Base-by-base conservation (phyloP, 1,140 invertebrate genomes). In the Dendroctonus valens region DNA sequence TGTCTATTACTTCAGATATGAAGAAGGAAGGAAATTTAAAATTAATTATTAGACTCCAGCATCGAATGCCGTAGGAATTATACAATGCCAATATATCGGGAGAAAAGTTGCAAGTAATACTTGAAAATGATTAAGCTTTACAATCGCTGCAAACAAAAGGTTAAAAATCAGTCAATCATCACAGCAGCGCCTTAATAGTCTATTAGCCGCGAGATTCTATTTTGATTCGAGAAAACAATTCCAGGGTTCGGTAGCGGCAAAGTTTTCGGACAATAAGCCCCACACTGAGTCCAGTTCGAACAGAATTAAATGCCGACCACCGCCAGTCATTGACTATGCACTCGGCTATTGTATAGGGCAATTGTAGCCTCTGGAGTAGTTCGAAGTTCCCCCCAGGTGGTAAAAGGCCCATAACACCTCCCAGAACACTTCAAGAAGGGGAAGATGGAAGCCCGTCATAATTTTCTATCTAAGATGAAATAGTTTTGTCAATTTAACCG, bases 341-440 rank as follows among this genome's bases (percentile, higher is more conserved):
- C 71, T 61, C 59, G 63, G 26, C 68, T 54, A 73, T 77, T 76
- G 74, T 76, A 70, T 76, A 73, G 50, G 61, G 69, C 75, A 76
- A 77, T 76, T 76, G 76, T 76, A 70, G 75, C 76, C 74, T 73
- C 73, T 76, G 75, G 73, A 77, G 74, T 75, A 77, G 76, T 75
- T 75, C 70, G 65, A 59, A 72, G 62, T 72, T 5, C 42, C 54
- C 74, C 49, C 72, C 74, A 71, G 76, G 76, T 74, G 76, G 76
- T 74, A 75, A 75, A 72, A 72, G 69, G 72, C 73, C n/a, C n/a
- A n/a, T n/a, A n/a, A n/a, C n/a, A n/a, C n/a, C n/a, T n/a, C n/a
- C n/a, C n/a, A n/a, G n/a, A n/a, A n/a, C n/a, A n/a, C n/a, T n/a
- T n/a, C n/a, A n/a, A n/a, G n/a, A n/a, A n/a, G n/a, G n/a, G n/a